Evolutionary conservation across 2,113 vertebrate species (phyloP).

Genomic region (Lagenorhynchus albirostris): DNA sequence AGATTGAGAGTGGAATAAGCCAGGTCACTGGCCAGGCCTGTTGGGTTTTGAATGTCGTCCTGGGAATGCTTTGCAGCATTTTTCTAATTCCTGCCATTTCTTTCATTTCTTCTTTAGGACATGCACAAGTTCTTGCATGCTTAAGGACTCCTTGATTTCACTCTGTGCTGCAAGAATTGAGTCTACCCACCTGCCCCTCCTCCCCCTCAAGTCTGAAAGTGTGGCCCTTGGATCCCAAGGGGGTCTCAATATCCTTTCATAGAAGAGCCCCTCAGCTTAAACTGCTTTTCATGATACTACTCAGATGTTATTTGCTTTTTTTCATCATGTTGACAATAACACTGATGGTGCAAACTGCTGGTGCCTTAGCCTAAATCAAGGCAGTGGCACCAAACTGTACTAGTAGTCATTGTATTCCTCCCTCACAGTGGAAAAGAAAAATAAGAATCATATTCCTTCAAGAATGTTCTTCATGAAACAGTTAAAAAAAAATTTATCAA

Average conservation of each 20-base stretch:
- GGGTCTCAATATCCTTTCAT: neutral
- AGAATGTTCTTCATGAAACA: neutral
- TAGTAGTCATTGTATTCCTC: neutral
- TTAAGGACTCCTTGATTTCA: neutral
- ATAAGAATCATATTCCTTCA: neutral
- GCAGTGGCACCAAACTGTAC: neutral
- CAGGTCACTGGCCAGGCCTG: neutral
- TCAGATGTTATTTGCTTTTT: neutral
- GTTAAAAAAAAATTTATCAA: neutral
- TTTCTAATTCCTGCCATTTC: conserved; percentile 36
- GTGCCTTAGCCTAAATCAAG: neutral
- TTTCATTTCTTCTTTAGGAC: neutral
- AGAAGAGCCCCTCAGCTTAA: neutral
- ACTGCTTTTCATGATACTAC: neutral
- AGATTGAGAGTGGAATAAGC: neutral
- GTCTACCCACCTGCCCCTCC: neutral
- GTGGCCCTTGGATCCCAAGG: neutral
- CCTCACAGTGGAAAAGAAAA: neutral
- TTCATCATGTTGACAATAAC: neutral
- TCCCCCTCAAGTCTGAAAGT: neutral
- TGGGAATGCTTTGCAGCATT: neutral
- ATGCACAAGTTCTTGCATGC: neutral
- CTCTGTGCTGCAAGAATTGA: neutral
- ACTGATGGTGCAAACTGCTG: neutral
- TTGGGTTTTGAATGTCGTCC: neutral